Evolutionary conservation across 64 coral and sea anemone genomes (phyloP).

Genomic region (Orbicella faveolata): DNA sequence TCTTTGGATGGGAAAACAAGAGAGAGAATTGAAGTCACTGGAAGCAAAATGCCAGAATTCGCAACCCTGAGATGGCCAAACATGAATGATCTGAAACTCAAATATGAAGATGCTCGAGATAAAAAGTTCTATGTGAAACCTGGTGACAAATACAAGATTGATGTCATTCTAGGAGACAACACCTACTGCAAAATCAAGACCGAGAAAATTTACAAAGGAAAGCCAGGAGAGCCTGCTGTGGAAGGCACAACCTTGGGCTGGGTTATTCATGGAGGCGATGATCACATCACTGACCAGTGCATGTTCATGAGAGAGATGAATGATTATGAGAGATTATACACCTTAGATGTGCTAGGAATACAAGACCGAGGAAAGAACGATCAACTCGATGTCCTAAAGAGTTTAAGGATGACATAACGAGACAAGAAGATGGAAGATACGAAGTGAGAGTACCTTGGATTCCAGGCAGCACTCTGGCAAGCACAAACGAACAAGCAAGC

Average conservation of each 20-base stretch:
- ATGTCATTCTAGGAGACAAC: conserved; percentile 49
- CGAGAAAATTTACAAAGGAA: conserved; percentile 39
- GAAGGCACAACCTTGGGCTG: conserved; percentile 62
- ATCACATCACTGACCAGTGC: conserved; percentile 13
- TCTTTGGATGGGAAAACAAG: conserved; percentile 36
- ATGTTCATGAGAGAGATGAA: conserved; percentile 46
- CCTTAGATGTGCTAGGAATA: conserved; percentile 46
- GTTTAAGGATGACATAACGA: conserved; percentile 49
- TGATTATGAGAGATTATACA: conserved; percentile 47
- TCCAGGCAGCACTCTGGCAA: conserved; percentile 35
- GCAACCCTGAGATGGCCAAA: conserved; percentile 42
- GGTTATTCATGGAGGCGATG: conserved; percentile 56
- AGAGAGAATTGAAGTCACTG: conserved; percentile 65
- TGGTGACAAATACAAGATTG: conserved; percentile 48
- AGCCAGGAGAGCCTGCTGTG: conserved; percentile 46
- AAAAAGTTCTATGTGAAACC: conserved; percentile 45
- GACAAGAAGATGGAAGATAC: conserved; percentile 35
- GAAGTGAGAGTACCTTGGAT: conserved; percentile 66
- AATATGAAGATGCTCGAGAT: conserved; percentile 50
- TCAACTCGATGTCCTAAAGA: conserved; percentile 38
- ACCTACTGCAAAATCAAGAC: conserved; percentile 57
- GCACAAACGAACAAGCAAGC: conserved; percentile 52
- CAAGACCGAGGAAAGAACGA: conserved; percentile 55
- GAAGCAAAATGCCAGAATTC: conserved; percentile 47
- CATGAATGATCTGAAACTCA: conserved; percentile 44